Evolutionary conservation across 2,113 vertebrate genomes (phyloP), one percentile per base, ranked within the genome.

Genomic region (Pachypanchax playfairii): DNA sequence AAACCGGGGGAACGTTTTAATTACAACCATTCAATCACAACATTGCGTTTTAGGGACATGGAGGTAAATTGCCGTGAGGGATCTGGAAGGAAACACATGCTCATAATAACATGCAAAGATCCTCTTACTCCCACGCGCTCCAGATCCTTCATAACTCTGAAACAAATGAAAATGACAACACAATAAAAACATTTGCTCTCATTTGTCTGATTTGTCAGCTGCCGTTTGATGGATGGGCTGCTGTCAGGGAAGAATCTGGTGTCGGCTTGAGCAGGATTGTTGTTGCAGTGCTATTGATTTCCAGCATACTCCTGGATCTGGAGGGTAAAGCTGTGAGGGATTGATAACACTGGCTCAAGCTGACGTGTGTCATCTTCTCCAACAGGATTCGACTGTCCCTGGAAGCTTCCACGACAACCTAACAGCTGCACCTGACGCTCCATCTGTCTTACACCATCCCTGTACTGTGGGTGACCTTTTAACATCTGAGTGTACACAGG

Each of bases 21-120:
- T 89, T 83, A 82, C 82, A 85, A 79, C 77, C 73, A 77, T 80
- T 79, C 84, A 87, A 88, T 88, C 81, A 75, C 69, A 81, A 83
- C 85, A 74, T 70, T 89, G 74, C 79, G 79, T 73, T 77, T 66
- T 62, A 64, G 58, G 81, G 80, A 81, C 82, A 75, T 20, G 55
- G 54, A 73, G 75, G 70, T 70, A 79, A 41, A 21, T 26, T 35
- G 39, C 75, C 64, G 14, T 46, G 25, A 75, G 81, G 82, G 82
- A 59, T 67, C 46, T 17, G 56, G 36, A 55, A 64, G 67, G 46
- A 36, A 46, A 50, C 26, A 4, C 53, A 61, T 73, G 79, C 80
- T 77, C 66, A 73, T 39, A 77, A 83, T 61, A 86, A 85, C 69
- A 77, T 11, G 1, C 57, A 52, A 36, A 46, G 68, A 63, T 66